These are phyloP conservation scores for Siniperca obscura DNA, from an alignment of 2,797 vertebrate species.

Conservation along the genomic window DNA sequence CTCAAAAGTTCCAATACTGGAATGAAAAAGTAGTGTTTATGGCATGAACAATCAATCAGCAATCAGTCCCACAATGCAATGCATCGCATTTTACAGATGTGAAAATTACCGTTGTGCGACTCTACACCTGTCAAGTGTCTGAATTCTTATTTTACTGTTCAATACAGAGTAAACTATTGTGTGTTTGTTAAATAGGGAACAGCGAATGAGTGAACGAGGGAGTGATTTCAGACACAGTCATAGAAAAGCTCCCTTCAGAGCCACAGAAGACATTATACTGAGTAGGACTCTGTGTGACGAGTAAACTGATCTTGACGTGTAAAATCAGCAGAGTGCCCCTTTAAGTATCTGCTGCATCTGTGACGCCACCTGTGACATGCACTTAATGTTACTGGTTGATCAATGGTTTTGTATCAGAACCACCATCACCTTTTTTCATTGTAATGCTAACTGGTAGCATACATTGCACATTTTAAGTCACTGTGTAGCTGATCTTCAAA, in stretches of 20 bases:
- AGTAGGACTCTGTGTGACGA: background rate
- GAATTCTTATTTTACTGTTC: background rate
- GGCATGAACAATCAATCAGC: background rate
- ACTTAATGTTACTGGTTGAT: conserved; percentile 30
- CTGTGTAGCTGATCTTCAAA: conserved; percentile 28
- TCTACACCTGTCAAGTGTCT: background rate
- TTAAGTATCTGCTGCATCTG: conserved; percentile 26
- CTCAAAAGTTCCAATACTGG: background rate
- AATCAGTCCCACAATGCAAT: background rate
- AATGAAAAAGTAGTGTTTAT: background rate
- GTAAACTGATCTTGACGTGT: conserved; percentile 10
- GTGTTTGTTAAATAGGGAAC: background rate
- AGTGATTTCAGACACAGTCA: background rate
- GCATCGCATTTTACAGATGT: background rate
- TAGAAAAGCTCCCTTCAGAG: background rate
- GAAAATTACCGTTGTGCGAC: background rate
- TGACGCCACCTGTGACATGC: conserved; percentile 15
- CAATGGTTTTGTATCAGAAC: conserved; percentile 46
- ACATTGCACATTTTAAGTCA: conserved; percentile 19
- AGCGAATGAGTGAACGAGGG: background rate
- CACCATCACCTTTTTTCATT: conserved; percentile 26
- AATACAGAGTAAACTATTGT: background rate
- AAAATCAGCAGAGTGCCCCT: background rate
- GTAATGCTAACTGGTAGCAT: conserved; percentile 7
- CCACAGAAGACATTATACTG: background rate